phyloP scores from a whole-genome alignment of 2,113 vertebrate genomes.

The Albula goreensis region DNA sequence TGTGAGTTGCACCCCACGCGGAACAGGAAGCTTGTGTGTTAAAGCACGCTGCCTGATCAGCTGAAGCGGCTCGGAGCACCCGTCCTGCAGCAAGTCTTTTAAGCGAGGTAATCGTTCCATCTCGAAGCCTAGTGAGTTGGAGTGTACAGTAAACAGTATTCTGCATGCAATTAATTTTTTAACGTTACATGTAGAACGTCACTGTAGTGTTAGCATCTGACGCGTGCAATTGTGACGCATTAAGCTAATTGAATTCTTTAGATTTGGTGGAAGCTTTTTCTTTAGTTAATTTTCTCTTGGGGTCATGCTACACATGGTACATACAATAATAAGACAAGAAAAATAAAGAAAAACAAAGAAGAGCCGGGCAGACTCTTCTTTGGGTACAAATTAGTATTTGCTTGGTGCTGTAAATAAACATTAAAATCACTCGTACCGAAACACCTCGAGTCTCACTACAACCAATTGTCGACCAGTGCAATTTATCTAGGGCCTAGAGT shows the following conservation, averaged over 20 bases:
- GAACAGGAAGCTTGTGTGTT: conserved; percentile 1
- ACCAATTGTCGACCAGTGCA: neutral
- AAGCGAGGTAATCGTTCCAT: neutral
- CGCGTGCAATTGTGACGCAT: neutral
- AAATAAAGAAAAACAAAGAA: neutral
- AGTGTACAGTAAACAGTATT: neutral
- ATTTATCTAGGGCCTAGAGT: neutral
- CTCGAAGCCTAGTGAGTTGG: neutral
- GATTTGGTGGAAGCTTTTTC: neutral
- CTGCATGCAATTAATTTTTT: neutral
- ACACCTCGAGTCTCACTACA: neutral
- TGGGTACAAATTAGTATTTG: too few relatives aligned
- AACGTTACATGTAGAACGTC: neutral
- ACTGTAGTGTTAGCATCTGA: neutral
- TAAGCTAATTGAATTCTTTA: neutral
- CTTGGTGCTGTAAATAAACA: neutral
- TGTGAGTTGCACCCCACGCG: neutral
- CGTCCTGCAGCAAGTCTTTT: neutral
- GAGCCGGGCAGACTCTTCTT: neutral
- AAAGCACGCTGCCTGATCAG: neutral
- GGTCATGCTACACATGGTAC: neutral
- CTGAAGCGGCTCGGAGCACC: neutral
- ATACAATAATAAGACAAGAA: neutral
- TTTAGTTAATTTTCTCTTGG: too few relatives aligned
- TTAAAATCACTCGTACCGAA: neutral